These are phyloP conservation scores for Drosophila parvula DNA, from an alignment of 1,140 invertebrate species.

Conservation along the genomic window DNA sequence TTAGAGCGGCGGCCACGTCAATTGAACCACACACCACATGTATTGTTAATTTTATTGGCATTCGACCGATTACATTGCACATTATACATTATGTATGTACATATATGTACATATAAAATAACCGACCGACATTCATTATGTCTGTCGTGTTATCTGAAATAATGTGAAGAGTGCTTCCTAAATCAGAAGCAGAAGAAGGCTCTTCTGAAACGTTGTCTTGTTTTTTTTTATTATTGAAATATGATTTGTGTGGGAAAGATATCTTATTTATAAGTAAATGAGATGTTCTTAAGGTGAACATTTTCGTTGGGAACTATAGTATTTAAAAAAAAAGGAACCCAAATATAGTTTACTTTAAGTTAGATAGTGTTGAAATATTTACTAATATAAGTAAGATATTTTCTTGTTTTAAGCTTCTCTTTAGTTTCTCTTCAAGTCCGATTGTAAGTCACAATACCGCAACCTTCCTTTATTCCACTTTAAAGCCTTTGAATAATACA, in stretches of 20 bases:
- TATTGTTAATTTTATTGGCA: conserved; percentile 31
- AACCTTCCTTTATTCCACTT: not conserved
- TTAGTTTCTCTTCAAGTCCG: not conserved
- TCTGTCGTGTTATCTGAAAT: conserved; percentile 4
- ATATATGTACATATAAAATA: not conserved
- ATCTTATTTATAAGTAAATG: not conserved
- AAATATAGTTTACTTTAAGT: too few relatives aligned
- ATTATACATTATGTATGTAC: not conserved
- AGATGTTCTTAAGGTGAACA: not conserved
- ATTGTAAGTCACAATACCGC: not conserved
- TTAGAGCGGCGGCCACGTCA: too few relatives aligned
- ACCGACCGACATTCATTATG: conserved; percentile 14
- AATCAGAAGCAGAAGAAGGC: not conserved
- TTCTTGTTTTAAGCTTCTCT: too few relatives aligned
- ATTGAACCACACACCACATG: conserved; percentile 6
- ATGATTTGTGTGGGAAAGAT: not conserved
- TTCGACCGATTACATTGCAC: conserved; percentile 19
- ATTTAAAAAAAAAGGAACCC: too few relatives aligned
- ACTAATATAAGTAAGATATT: too few relatives aligned
- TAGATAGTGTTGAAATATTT: too few relatives aligned
- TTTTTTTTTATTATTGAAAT: not conserved
- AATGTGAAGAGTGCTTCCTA: not conserved
- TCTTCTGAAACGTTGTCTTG: not conserved
- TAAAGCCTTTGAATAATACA: conserved; percentile 10
- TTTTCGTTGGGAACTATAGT: too few relatives aligned